Conservation (phyloP, 2,888 invertebrate species). For the Mycalesis mineus region DNA sequence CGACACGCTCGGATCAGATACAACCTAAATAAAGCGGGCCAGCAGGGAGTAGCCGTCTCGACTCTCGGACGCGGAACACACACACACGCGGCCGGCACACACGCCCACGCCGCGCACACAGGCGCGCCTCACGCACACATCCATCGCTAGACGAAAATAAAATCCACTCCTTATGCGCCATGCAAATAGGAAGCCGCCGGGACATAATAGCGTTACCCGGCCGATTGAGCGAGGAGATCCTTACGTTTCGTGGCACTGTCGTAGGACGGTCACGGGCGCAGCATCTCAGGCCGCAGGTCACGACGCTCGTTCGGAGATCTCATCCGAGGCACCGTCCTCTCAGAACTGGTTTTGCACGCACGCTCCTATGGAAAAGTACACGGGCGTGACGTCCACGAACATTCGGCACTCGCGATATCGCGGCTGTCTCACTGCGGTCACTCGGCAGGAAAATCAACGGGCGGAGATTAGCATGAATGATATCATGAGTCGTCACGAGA, state of each 20-base stretch:
- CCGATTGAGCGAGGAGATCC: constrained; percentile 69
- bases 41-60: constrained; percentile 67
- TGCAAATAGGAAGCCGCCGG: constrained; percentile 74
- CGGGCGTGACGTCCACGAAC: constrained; percentile 63
- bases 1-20: constrained; percentile 63
- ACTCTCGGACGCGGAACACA: constrained; percentile 50
- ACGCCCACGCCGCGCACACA: constrained; percentile 38
- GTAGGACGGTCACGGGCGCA: constrained; percentile 74
- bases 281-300: constrained; percentile 71
- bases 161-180: constrained; percentile 75
- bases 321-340: constrained; percentile 63
- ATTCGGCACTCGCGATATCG: constrained; percentile 69
- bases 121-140: constrained; percentile 55
- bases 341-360: constrained; percentile 63
- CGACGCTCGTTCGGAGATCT: constrained; percentile 60
- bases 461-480: constrained; percentile 72
- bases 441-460: constrained; percentile 70
- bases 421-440: constrained; percentile 61
- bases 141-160: constrained; percentile 73
- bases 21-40: constrained; percentile 72
- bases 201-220: constrained; percentile 53
- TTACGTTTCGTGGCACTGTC: constrained; percentile 77
- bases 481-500: constrained; percentile 50
- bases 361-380: constrained; percentile 66
- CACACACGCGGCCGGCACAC: constrained; percentile 45